phyloP scores from a whole-genome alignment of 2,797 vertebrate species.

The Knipowitschia caucasica region DNA sequence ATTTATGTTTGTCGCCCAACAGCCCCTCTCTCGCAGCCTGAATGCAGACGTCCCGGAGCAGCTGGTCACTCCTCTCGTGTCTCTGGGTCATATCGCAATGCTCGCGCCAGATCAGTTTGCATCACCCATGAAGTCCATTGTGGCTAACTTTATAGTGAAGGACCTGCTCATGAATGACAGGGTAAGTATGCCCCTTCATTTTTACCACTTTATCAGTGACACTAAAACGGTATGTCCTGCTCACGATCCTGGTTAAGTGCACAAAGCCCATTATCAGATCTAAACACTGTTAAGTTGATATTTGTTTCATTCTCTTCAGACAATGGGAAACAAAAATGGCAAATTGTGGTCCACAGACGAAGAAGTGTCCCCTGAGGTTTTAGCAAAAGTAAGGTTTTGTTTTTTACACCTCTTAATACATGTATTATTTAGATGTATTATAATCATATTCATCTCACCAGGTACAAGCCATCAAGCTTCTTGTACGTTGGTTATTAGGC shows the following conservation, averaged over 20 bases:
- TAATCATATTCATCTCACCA: slow-evolving; percentile 43
- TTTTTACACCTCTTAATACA: neutral
- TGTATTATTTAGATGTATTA: neutral
- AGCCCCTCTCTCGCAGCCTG: slow-evolving; percentile 97
- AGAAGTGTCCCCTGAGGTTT: slow-evolving; percentile 95
- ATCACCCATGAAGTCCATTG: slow-evolving; percentile 98
- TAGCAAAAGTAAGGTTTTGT: slow-evolving; percentile 76
- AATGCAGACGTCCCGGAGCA: slow-evolving; percentile 97
- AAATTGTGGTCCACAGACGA: slow-evolving; percentile 97
- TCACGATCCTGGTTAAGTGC: no score
- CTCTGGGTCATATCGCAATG: slow-evolving; percentile 97
- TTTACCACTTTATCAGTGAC: neutral
- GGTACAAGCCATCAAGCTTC: slow-evolving; percentile 97
- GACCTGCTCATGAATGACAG: slow-evolving; percentile 98
- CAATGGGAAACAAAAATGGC: slow-evolving; percentile 95
- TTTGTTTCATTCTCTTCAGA: slow-evolving; percentile 67
- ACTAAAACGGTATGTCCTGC: no score
- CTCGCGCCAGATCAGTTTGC: slow-evolving; percentile 98
- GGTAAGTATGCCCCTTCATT: slow-evolving; percentile 71
- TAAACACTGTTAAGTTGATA: slow-evolving; percentile 6
- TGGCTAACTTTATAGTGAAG: slow-evolving; percentile 99
- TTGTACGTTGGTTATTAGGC: slow-evolving; percentile 96
- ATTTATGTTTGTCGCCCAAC: slow-evolving; percentile 12
- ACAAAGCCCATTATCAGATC: neutral
- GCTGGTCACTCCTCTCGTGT: slow-evolving; percentile 95